These are phyloP conservation scores for Cephus spinipes DNA, from an alignment of 2,888 invertebrate genomes.

Conservation along the genomic window DNA sequence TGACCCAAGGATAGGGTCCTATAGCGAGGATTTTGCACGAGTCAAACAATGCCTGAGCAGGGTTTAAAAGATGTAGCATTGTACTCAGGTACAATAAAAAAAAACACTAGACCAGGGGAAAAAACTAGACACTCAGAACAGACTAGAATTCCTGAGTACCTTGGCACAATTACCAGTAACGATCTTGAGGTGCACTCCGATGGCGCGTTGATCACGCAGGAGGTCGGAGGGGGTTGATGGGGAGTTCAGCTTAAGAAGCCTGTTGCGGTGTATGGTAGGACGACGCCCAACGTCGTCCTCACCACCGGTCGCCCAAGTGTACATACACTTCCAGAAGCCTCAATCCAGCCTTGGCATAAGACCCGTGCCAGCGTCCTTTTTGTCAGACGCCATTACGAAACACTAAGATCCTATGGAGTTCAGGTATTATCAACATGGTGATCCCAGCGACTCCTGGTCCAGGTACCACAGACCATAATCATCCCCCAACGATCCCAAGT, in stretches of 20 bases:
- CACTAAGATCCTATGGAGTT: neutral
- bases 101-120: neutral
- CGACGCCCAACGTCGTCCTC: neutral
- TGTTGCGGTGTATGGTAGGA: neutral
- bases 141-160: constrained; percentile 1
- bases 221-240: neutral
- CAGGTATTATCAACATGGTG: neutral
- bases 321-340: neutral
- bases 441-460: neutral
- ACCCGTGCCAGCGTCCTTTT: neutral
- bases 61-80: neutral
- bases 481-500: neutral
- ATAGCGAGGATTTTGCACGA: neutral
- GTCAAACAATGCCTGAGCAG: neutral
- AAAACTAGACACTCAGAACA: neutral
- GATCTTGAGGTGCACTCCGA: neutral
- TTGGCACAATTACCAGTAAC: neutral
- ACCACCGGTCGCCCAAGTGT: neutral
- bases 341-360: neutral
- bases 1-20: neutral
- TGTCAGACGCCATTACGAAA: neutral
- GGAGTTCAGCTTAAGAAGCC: neutral
- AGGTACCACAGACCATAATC: neutral
- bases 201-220: constrained; percentile 5
- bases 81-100: neutral